Conservation (phyloP, 2,113 vertebrate species). For the Desmodus rotundus region DNA sequence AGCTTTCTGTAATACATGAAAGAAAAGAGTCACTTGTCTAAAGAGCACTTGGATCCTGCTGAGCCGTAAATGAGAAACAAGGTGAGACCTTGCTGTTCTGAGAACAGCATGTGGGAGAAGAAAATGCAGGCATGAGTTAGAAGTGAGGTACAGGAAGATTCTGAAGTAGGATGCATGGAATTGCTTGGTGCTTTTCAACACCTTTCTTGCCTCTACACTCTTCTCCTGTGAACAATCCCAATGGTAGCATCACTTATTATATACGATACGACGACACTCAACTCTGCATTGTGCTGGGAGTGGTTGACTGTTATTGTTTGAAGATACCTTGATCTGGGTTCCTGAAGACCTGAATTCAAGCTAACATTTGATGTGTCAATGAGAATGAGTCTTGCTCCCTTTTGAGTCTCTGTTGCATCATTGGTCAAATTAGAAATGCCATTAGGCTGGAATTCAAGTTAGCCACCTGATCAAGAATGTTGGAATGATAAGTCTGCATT, state of each 20-base stretch:
- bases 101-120: background rate
- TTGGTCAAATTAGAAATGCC: background rate
- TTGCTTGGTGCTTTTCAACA: background rate
- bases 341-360: background rate
- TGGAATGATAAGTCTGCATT: background rate
- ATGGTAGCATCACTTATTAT: accelerated
- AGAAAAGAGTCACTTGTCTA: background rate
- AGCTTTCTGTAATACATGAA: background rate
- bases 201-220: background rate
- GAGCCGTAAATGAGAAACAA: background rate
- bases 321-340: background rate
- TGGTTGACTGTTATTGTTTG: background rate
- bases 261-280: accelerated
- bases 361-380: background rate
- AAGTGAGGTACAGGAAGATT: background rate
- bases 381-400: background rate
- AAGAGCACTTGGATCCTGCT: background rate
- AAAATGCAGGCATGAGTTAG: background rate
- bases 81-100: background rate
- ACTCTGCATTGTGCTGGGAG: accelerated
- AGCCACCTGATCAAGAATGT: background rate
- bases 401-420: background rate
- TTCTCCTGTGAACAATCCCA: too few relatives aligned
- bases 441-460: background rate
- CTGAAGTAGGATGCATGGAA: background rate